These are phyloP conservation scores for Malachius bipustulatus DNA, from an alignment of 2,888 invertebrate genomes.

Conservation along the genomic window DNA sequence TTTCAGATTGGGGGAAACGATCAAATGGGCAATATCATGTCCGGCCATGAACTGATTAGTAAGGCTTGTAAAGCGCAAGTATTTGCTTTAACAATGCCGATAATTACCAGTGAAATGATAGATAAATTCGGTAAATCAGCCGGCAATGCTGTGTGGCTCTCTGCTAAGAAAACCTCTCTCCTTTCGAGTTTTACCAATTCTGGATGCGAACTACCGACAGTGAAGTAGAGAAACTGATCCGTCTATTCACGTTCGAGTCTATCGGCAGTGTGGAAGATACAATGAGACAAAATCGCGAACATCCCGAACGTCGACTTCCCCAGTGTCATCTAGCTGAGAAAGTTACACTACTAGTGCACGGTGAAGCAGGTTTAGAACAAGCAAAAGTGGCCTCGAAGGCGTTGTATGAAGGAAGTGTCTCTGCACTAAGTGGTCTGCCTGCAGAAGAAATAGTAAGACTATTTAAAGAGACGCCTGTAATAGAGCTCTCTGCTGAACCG, in stretches of 20 bases:
- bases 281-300: slow-evolving; percentile 56
- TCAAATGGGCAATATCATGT: slow-evolving; percentile 93
- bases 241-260: slow-evolving; percentile 72
- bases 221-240: slow-evolving; percentile 70
- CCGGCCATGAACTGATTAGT: slow-evolving; percentile 84
- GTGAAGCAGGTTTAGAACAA: slow-evolving; percentile 52
- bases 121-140: slow-evolving; percentile 94
- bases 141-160: slow-evolving; percentile 85
- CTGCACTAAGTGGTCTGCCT: slow-evolving; percentile 53
- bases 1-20: slow-evolving; percentile 96
- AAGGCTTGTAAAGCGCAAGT: slow-evolving; percentile 52
- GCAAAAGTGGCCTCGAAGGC: slow-evolving; percentile 60
- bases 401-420: slow-evolving; percentile 55
- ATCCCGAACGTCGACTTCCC: slow-evolving; percentile 68
- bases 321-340: slow-evolving; percentile 79
- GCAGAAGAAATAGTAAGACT: slow-evolving; percentile 54
- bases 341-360: slow-evolving; percentile 82
- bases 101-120: slow-evolving; percentile 84
- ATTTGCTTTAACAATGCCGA: slow-evolving; percentile 72
- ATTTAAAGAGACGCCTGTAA: slow-evolving; percentile 61
- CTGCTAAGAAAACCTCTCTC: slow-evolving; percentile 66
- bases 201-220: slow-evolving; percentile 76
- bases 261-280: slow-evolving; percentile 59
- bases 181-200: slow-evolving; percentile 86
- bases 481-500: slow-evolving; percentile 56